Evolutionary conservation across 2,888 invertebrate species (phyloP).

Genomic region (Lysandra bellargus): DNA sequence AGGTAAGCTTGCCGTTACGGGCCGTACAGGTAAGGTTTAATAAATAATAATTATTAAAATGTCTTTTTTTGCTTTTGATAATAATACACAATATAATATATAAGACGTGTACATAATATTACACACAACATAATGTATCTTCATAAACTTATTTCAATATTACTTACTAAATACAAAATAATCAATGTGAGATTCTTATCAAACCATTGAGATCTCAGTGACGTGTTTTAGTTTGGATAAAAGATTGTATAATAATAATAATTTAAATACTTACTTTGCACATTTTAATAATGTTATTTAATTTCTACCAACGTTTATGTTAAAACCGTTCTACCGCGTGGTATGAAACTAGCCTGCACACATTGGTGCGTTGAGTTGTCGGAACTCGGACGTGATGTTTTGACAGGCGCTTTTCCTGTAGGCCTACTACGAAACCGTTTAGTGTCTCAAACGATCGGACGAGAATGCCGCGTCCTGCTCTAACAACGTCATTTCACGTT

Average conservation of each 20-base stretch:
- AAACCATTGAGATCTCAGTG: neutral
- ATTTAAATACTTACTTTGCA: neutral
- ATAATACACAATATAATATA: too few species aligned
- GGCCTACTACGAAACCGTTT: too few species aligned
- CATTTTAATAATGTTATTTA: neutral
- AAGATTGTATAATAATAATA: neutral
- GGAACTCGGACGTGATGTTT: too few species aligned
- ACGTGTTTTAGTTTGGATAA: neutral
- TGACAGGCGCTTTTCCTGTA: too few species aligned
- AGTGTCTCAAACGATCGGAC: too few species aligned
- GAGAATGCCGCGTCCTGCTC: too few species aligned
- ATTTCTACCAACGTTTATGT: neutral
- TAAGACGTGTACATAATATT: too few species aligned
- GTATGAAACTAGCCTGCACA: neutral
- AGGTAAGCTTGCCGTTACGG: neutral
- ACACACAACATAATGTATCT: neutral
- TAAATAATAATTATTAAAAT: neutral
- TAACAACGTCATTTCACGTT: too few species aligned
- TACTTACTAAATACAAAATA: neutral
- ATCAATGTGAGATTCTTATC: neutral
- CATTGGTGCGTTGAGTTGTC: too few species aligned
- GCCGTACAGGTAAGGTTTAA: neutral
- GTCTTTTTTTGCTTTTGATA: conserved; percentile 6
- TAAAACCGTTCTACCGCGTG: neutral
- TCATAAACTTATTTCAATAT: neutral